A percentile compares a stretch with the other conserved stretches of the same genome.
Conservation (phyloP, 2,797 vertebrate species). For the Oreortyx pictus region DNA sequence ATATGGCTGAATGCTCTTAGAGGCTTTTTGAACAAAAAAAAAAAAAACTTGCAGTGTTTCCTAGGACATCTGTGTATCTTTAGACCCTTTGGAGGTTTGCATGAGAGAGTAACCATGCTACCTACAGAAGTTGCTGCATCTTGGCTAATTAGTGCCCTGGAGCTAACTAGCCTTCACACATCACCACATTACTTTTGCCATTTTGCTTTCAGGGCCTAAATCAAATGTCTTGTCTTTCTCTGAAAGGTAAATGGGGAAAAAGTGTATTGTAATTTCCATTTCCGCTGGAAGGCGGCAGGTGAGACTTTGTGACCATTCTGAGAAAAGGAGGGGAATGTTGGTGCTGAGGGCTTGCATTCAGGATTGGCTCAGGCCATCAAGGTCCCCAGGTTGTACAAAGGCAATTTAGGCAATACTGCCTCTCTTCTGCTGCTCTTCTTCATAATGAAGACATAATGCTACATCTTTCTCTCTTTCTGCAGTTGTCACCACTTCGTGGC, state of each 20-base stretch:
- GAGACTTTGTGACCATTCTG: not conserved
- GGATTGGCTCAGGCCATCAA: accelerated
- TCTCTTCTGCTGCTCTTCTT: not conserved
- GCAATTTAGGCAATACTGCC: not conserved
- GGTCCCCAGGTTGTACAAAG: accelerated
- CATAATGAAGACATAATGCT: not conserved
- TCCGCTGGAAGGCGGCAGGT: not conserved
- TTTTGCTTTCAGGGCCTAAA: not conserved
- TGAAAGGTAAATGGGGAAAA: not conserved
- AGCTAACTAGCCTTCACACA: not conserved
- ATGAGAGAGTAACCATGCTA: not conserved
- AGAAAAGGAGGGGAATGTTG: not conserved
- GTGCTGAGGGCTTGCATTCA: accelerated
- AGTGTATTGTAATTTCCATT: not conserved
- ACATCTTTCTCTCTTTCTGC: not conserved
- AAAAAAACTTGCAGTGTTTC: not conserved
- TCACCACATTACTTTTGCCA: not conserved
- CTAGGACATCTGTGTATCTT: not conserved
- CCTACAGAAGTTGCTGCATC: accelerated
- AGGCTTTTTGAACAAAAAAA: not conserved
- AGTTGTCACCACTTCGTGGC: slow-evolving; percentile 31
- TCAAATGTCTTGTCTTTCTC: not conserved
- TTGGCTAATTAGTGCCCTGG: not conserved
- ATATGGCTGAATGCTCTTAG: not conserved
- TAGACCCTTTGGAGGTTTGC: not conserved